Evolutionary conservation across 2,797 vertebrate genomes (phyloP).

Genomic region (Eutrigla gurnardus): DNA sequence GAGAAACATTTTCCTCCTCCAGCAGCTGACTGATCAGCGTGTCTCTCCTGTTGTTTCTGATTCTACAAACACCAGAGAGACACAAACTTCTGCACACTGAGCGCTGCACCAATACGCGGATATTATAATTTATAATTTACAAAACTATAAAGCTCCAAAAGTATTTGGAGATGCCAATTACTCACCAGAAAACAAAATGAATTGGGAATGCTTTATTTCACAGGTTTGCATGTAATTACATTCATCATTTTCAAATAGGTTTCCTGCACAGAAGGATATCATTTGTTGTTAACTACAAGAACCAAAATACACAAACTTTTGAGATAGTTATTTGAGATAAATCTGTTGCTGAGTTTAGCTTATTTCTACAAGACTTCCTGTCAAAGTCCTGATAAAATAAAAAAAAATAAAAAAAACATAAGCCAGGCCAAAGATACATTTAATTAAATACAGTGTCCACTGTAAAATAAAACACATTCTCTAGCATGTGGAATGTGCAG

Average conservation of each 20-base stretch:
- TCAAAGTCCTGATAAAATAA: background rate
- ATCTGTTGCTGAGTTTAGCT: background rate
- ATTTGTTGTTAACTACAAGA: background rate
- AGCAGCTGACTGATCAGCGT: background rate
- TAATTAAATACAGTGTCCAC: slow-evolving; percentile 2
- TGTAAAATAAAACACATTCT: slow-evolving; percentile 9
- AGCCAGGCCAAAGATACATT: background rate
- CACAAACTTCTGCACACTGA: background rate
- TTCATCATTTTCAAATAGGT: background rate
- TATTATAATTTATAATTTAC: background rate
- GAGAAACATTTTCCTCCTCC: slow-evolving; percentile 27
- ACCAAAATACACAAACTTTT: background rate
- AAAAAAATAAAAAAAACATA: background rate
- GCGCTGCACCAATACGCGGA: background rate
- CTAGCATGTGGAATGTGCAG: slow-evolving; percentile 21
- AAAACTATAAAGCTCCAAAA: background rate
- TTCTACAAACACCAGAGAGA: slow-evolving; percentile 11
- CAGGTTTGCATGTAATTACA: background rate
- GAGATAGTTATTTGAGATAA: background rate
- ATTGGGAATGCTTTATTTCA: background rate
- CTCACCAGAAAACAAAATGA: background rate
- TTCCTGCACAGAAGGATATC: background rate
- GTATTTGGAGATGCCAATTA: background rate
- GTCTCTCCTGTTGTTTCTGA: slow-evolving; percentile 15
- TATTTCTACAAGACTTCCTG: no score